phyloP scores from a whole-genome alignment of 2,888 invertebrate genomes.

The Ectemnius continuus region DNA sequence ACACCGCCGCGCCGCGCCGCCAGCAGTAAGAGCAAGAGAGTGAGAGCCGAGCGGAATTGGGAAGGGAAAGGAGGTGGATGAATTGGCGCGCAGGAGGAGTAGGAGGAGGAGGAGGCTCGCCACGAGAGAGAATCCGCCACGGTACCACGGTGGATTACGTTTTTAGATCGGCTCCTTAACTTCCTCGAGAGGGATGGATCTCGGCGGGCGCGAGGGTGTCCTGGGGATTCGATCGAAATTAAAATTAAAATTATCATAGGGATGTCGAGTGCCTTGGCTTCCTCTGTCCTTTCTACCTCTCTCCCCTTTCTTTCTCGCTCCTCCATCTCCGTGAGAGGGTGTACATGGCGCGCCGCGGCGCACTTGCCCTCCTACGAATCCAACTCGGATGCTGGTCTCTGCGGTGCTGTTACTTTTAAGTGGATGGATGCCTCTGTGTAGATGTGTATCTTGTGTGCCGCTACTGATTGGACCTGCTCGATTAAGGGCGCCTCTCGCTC shows the following conservation, averaged over 20 bases:
- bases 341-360: no score
- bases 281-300: conserved; percentile 20
- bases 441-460: conserved; percentile 52
- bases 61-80: conserved; percentile 15
- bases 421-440: conserved; percentile 62
- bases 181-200: conserved; percentile 52
- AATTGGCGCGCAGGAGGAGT: conserved; percentile 36
- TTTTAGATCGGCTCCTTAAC: conserved; percentile 65
- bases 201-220: conserved; percentile 34
- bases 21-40: conserved; percentile 17
- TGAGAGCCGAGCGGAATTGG: conserved; percentile 21
- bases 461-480: conserved; percentile 58
- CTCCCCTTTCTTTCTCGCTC: conserved; percentile 41
- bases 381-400: conserved; percentile 60
- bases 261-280: conserved; percentile 44
- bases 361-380: conserved; percentile 50
- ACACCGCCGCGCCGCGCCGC: no score
- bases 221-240: conserved; percentile 70
- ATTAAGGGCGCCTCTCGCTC: conserved; percentile 49
- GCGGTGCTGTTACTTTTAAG: conserved; percentile 68
- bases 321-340: conserved; percentile 15
- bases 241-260: conserved; percentile 71
- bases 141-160: conserved; percentile 58
- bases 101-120: conserved; percentile 27
- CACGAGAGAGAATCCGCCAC: not conserved